These are phyloP conservation scores for Xiphophorus hellerii DNA, from an alignment of 2,113 vertebrate genomes.

Conservation along the genomic window DNA sequence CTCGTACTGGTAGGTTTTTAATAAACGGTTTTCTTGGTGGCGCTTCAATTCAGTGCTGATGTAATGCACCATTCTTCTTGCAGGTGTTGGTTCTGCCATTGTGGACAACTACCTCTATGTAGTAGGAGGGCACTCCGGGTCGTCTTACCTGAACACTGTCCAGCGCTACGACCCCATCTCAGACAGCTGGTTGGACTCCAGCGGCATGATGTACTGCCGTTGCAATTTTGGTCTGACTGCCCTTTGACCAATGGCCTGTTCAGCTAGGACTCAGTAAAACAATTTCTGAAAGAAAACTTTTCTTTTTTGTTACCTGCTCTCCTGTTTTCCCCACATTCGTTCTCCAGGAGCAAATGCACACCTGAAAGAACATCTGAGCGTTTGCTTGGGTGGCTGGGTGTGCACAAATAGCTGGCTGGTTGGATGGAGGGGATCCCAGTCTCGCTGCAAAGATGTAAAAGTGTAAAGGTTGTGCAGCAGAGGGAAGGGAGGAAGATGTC, in stretches of 20 bases:
- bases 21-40: not conserved
- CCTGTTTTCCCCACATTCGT: slow-evolving; percentile 46
- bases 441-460: slow-evolving; percentile 43
- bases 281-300: slow-evolving; percentile 57
- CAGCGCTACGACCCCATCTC: slow-evolving; percentile 95
- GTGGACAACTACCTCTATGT: slow-evolving; percentile 97
- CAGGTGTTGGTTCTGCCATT: slow-evolving; percentile 95
- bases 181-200: slow-evolving; percentile 94
- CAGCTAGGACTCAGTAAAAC: slow-evolving; percentile 56
- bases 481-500: not conserved
- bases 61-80: not conserved
- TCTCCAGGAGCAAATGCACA: slow-evolving; percentile 60
- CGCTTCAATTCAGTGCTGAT: not conserved
- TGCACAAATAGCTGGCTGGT: slow-evolving; percentile 46
- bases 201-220: slow-evolving; percentile 95
- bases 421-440: slow-evolving; percentile 50
- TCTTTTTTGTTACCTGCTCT: slow-evolving; percentile 58
- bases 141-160: slow-evolving; percentile 95
- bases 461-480: not conserved
- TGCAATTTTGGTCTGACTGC: slow-evolving; percentile 98
- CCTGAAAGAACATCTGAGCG: slow-evolving; percentile 34
- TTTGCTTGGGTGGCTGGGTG: slow-evolving; percentile 45
- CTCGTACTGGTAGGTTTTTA: slow-evolving; percentile 89
- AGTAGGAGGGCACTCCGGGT: slow-evolving; percentile 96
- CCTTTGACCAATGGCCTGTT: slow-evolving; percentile 84